These are phyloP conservation scores for Australoheros scitulus DNA, from an alignment of 2,113 vertebrate species.

Conservation along the genomic window DNA sequence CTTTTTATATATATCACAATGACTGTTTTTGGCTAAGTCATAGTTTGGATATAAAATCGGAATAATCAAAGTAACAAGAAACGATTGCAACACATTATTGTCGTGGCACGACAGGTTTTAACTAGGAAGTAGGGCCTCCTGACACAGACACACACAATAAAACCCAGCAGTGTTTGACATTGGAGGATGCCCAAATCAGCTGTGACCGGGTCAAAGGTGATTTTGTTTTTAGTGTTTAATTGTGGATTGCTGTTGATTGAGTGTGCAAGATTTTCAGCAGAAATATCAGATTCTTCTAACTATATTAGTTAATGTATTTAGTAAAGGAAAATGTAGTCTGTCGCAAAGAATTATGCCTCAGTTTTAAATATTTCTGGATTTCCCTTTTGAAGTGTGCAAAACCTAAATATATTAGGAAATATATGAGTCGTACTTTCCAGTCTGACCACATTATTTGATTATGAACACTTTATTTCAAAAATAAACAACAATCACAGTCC, in stretches of 20 bases:
- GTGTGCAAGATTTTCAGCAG: not conserved
- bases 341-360: not conserved
- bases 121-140: not conserved
- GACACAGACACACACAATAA: too few species aligned
- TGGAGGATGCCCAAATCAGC: too few species aligned
- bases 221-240: not conserved
- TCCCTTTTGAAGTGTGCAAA: not conserved
- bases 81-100: not conserved
- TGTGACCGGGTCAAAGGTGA: not conserved
- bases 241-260: not conserved
- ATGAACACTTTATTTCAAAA: slow-evolving; percentile 13
- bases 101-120: not conserved
- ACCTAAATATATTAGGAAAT: not conserved
- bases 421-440: not conserved
- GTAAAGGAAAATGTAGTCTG: not conserved
- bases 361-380: not conserved
- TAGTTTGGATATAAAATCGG: not conserved
- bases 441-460: slow-evolving; percentile 12
- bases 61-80: not conserved
- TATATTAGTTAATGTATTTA: not conserved
- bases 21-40: not conserved
- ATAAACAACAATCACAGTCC: slow-evolving; percentile 5
- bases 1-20: not conserved
- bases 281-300: not conserved
- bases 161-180: too few species aligned